These are phyloP conservation scores for Mormyrus lacerda DNA, from an alignment of 2,113 vertebrate species.

Conservation along the genomic window DNA sequence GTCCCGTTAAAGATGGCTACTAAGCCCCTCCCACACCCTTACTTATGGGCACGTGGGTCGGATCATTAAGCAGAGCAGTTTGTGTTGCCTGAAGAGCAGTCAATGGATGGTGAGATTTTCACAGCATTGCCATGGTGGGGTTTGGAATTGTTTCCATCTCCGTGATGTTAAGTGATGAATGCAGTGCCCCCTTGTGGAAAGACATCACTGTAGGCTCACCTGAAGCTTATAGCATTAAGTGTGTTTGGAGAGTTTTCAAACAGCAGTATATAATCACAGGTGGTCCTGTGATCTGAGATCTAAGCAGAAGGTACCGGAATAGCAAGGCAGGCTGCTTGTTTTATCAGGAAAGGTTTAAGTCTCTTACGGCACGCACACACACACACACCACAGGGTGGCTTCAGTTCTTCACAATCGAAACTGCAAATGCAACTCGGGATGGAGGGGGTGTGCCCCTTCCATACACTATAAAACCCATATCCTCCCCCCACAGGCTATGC, in stretches of 20 bases:
- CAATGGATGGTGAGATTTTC: not conserved
- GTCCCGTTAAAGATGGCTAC: not conserved
- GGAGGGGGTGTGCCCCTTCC: not conserved
- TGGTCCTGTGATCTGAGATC: not conserved
- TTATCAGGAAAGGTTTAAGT: not conserved
- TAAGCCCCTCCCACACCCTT: not conserved
- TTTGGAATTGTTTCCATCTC: not conserved
- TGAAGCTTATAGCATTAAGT: not conserved
- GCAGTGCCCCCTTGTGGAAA: not conserved
- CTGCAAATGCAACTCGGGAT: not conserved
- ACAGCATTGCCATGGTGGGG: not conserved
- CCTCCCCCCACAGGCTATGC: conserved; percentile 68
- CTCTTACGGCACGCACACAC: not conserved
- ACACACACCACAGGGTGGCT: not conserved
- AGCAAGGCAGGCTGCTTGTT: not conserved
- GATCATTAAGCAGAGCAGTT: not conserved
- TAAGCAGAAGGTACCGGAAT: not conserved
- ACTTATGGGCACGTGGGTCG: not conserved
- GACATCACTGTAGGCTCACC: not conserved
- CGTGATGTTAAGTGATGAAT: not conserved
- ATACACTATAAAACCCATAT: not conserved
- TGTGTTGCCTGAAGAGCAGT: not conserved
- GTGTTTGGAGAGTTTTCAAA: not conserved
- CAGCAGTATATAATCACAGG: not conserved
- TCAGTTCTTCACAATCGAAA: not conserved